Conservation (phyloP, 1,140 invertebrate genomes). For the Seison nebaliae region DNA sequence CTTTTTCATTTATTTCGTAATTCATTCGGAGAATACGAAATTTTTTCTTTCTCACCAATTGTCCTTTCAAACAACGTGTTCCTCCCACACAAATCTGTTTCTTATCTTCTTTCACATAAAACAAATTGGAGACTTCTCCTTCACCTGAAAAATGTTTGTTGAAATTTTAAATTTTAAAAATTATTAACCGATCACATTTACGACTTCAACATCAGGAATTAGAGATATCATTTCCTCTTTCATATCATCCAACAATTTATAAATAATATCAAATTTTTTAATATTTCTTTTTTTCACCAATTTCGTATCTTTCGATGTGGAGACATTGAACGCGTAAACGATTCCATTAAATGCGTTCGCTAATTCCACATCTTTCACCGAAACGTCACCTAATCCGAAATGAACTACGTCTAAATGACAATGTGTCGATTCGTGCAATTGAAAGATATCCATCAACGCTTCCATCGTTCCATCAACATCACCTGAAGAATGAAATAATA, state of each 20-base stretch:
- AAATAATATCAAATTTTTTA: slow-evolving; percentile 54
- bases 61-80: slow-evolving; percentile 50
- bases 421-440: too few species aligned
- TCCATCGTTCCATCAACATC: slow-evolving; percentile 47
- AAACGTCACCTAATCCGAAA: slow-evolving; percentile 58
- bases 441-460: slow-evolving; percentile 63
- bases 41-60: slow-evolving; percentile 38
- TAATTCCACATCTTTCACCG: slow-evolving; percentile 53
- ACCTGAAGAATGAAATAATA: slow-evolving; percentile 15
- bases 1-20: slow-evolving; percentile 35
- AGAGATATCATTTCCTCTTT: slow-evolving; percentile 46
- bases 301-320: neutral
- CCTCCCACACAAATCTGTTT: slow-evolving; percentile 55
- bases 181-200: slow-evolving; percentile 50
- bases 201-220: slow-evolving; percentile 41
- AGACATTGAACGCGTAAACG: slow-evolving; percentile 4
- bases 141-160: too few species aligned
- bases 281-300: slow-evolving; percentile 23
- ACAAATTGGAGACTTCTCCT: slow-evolving; percentile 55
- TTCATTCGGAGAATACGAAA: slow-evolving; percentile 44
- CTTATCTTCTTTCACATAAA: slow-evolving; percentile 51
- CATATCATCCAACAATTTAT: slow-evolving; percentile 60
- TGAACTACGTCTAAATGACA: slow-evolving; percentile 59
- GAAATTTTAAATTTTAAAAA: too few species aligned
- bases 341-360: slow-evolving; percentile 49